Evolutionary conservation across 2,797 vertebrate genomes (phyloP).

Genomic region (Arrhamphus sclerolepis): DNA sequence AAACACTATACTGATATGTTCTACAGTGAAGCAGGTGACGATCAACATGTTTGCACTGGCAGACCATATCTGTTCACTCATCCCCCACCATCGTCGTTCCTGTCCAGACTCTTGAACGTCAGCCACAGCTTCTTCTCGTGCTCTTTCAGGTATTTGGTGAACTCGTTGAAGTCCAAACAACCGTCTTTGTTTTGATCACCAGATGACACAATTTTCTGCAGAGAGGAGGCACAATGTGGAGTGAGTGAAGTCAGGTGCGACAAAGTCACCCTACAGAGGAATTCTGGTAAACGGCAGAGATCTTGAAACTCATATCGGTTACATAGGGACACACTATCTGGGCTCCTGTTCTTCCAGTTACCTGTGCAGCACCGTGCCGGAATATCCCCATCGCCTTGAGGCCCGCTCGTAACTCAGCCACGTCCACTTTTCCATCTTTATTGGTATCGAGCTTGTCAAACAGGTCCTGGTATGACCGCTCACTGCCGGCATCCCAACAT

Average conservation of each 20-base stretch:
- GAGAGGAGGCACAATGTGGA: slow-evolving; percentile 5
- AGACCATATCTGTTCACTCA: not conserved
- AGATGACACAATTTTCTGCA: slow-evolving; percentile 90
- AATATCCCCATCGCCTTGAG: slow-evolving; percentile 87
- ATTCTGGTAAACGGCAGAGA: slow-evolving; percentile 11
- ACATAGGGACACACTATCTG: not conserved
- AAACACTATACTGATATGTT: slow-evolving; percentile 11
- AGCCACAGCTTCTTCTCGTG: slow-evolving; percentile 94
- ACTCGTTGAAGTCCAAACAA: slow-evolving; percentile 91
- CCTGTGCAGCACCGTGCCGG: slow-evolving; percentile 89
- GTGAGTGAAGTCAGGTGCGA: too few relatives aligned
- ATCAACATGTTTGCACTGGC: slow-evolving; percentile 2
- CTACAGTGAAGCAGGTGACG: slow-evolving; percentile 16
- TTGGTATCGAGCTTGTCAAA: slow-evolving; percentile 90
- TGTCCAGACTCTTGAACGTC: slow-evolving; percentile 94
- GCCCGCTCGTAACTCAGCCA: slow-evolving; percentile 87
- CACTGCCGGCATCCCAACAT: slow-evolving; percentile 79
- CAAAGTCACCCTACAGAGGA: not conserved
- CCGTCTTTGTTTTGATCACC: slow-evolving; percentile 91
- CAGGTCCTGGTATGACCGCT: slow-evolving; percentile 83
- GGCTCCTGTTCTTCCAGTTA: slow-evolving; percentile 48
- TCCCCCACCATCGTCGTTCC: slow-evolving; percentile 89
- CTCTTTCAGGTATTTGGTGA: slow-evolving; percentile 90
- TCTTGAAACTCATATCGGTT: slow-evolving; percentile 15
- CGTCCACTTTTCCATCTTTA: slow-evolving; percentile 90